Base-by-base conservation (phyloP, 37 sponge, comb jelly and placozoan genomes). In the Tethya wilhelma region DNA sequence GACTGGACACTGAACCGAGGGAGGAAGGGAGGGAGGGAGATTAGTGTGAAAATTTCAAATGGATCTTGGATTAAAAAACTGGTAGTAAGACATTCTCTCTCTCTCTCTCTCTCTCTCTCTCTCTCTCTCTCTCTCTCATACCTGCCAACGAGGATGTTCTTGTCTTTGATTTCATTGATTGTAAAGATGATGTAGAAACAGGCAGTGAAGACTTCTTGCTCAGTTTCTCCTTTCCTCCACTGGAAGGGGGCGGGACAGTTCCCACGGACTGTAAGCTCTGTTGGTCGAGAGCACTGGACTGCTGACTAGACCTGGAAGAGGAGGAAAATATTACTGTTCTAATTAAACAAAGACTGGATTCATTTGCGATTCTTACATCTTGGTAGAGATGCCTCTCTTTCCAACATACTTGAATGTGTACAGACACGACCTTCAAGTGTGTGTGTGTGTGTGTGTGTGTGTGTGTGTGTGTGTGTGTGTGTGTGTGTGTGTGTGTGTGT, bases 321-420 rank as follows among this genome's bases (percentile, higher is more conserved):
- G n/a, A n/a, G n/a, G n/a, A n/a, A n/a, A n/a, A n/a, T n/a, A n/a
- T n/a, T n/a, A n/a, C n/a, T n/a, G n/a, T n/a, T n/a, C n/a, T n/a
- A n/a, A n/a, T n/a, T n/a, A n/a, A n/a, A n/a, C n/a, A n/a, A n/a
- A n/a, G n/a, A n/a, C n/a, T n/a, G n/a, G n/a, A n/a, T n/a, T n/a
- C n/a, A n/a, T n/a, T n/a, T n/a, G n/a, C n/a, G n/a, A n/a, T n/a
- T n/a, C n/a, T n/a, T n/a, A n/a, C n/a, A n/a, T n/a, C n/a, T n/a
- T n/a, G n/a, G n/a, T n/a, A n/a, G n/a, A n/a, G n/a, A n/a, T n/a
- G n/a, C n/a, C n/a, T n/a, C n/a, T n/a, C n/a, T n/a, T n/a, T 62
- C 91, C 91, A 42, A 44, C 23, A 46, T 86, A 91, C 30, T 73
- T 75, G 77, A 91, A 91, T 22, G 67, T 34, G 40, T 82, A 75